phyloP scores from a whole-genome alignment of 2,797 vertebrate species.

The Acridotheres tristis region DNA sequence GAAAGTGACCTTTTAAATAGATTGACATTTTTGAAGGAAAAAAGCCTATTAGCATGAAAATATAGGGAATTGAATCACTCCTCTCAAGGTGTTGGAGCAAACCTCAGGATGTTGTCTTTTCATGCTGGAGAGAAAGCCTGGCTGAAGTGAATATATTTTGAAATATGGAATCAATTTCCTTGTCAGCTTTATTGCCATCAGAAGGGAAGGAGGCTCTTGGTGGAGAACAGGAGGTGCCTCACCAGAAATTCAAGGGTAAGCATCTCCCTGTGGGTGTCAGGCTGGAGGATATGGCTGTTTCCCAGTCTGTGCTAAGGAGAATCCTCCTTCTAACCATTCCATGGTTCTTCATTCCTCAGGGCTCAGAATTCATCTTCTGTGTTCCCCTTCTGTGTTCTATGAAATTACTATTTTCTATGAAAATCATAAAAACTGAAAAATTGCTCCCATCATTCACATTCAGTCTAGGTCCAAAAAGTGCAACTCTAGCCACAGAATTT shows the following conservation, averaged over 20 bases:
- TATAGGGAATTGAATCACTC: not conserved
- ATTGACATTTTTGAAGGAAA: constrained; percentile 9
- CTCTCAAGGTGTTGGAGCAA: constrained; percentile 28
- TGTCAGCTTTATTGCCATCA: not conserved
- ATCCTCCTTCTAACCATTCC: not conserved
- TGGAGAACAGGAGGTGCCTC: not conserved
- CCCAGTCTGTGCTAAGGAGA: not conserved
- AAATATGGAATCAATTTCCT: constrained; percentile 21
- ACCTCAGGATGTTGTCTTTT: constrained; percentile 23
- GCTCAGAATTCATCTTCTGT: not conserved
- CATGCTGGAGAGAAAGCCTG: not conserved
- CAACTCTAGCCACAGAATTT: not conserved
- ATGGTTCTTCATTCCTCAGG: not conserved
- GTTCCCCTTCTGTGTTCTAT: not conserved
- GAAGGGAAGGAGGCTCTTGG: not conserved
- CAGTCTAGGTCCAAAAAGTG: not conserved
- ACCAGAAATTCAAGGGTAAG: not conserved
- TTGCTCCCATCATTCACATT: not conserved
- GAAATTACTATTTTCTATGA: not conserved
- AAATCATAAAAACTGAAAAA: not conserved
- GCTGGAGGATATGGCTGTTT: not conserved
- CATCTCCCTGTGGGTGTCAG: not conserved
- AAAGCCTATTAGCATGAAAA: not conserved
- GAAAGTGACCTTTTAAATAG: constrained; percentile 33
- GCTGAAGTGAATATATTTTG: not conserved